phyloP scores from a whole-genome alignment of 1,140 invertebrate genomes.

The Lepidurus couesii region DNA sequence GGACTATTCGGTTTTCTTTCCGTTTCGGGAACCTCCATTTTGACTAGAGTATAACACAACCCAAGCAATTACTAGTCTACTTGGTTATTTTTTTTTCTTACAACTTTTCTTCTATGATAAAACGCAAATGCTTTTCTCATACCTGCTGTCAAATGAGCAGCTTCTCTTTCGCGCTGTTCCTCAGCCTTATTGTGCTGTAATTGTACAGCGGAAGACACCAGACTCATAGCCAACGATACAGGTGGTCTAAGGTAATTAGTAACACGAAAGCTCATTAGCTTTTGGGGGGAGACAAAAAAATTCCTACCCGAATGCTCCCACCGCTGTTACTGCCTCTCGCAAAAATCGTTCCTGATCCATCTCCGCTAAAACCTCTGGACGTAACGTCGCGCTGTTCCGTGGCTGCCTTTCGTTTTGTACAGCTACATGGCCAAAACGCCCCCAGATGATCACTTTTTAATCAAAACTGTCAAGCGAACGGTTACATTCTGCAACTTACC shows the following conservation, averaged over 20 bases:
- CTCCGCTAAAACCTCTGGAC: constrained; percentile 83
- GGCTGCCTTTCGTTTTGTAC: constrained; percentile 99
- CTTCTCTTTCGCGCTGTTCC: constrained; percentile 28
- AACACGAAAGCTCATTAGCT: constrained; percentile 29
- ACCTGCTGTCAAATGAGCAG: constrained; percentile 9
- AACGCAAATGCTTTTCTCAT: not conserved
- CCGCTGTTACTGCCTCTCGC: constrained; percentile 85
- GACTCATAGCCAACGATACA: constrained; percentile 51
- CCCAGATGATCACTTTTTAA: not conserved
- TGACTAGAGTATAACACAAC: not conserved
- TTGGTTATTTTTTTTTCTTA: too few species aligned
- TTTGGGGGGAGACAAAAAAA: constrained; percentile 38
- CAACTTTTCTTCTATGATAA: too few species aligned
- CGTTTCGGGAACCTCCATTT: not conserved
- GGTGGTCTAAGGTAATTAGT: constrained; percentile 47
- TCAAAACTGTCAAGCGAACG: constrained; percentile 24
- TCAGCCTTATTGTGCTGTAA: constrained; percentile 42
- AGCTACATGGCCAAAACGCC: constrained; percentile 56
- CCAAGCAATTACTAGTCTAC: not conserved
- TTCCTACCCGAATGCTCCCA: constrained; percentile 80
- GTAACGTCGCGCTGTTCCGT: constrained; percentile 95
- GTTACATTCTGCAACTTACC: constrained; percentile 62
- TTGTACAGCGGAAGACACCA: constrained; percentile 40
- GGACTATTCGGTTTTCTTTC: not conserved
- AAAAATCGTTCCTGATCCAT: constrained; percentile 86